Percentiles rank a stretch among this genome's conserved stretches.
phyloP scores from a whole-genome alignment of 2,113 vertebrate species.

The Phaetusa simplex region DNA sequence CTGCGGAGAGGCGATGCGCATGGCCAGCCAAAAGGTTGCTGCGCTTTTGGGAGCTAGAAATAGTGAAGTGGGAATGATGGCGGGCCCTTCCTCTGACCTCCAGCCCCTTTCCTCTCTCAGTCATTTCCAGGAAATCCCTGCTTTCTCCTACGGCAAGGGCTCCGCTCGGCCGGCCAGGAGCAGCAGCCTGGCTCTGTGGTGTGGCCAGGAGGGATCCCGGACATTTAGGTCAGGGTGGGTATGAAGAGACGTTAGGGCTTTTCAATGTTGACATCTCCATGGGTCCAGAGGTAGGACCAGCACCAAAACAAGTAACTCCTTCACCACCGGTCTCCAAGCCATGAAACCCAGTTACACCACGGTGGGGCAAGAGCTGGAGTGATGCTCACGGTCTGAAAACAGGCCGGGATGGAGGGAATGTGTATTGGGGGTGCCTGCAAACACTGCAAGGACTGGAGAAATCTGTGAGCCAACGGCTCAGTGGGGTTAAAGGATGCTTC shows the following conservation, averaged over 20 bases:
- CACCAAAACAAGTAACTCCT: background rate
- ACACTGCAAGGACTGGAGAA: background rate
- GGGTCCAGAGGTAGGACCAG: background rate
- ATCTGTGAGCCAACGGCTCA: accelerated
- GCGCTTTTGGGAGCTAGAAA: accelerated
- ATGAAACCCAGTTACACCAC: accelerated
- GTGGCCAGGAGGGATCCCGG: background rate
- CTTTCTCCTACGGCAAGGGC: accelerated
- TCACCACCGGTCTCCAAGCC: background rate
- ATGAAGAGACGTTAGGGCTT: background rate
- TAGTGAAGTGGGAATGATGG: background rate
- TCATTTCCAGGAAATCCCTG: background rate
- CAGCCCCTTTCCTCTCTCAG: background rate
- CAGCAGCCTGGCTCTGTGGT: background rate
- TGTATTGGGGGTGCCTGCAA: background rate
- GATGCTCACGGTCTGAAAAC: background rate
- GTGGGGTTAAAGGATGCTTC: background rate
- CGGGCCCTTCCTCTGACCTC: background rate
- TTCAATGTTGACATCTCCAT: accelerated
- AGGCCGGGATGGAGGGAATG: background rate
- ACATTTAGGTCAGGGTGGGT: background rate
- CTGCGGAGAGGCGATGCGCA: accelerated
- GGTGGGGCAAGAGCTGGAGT: background rate
- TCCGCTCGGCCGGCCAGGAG: accelerated
- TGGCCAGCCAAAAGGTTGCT: background rate